These are phyloP conservation scores for Phragmatobia fuliginosa DNA, from an alignment of 2,888 invertebrate species.

Conservation along the genomic window DNA sequence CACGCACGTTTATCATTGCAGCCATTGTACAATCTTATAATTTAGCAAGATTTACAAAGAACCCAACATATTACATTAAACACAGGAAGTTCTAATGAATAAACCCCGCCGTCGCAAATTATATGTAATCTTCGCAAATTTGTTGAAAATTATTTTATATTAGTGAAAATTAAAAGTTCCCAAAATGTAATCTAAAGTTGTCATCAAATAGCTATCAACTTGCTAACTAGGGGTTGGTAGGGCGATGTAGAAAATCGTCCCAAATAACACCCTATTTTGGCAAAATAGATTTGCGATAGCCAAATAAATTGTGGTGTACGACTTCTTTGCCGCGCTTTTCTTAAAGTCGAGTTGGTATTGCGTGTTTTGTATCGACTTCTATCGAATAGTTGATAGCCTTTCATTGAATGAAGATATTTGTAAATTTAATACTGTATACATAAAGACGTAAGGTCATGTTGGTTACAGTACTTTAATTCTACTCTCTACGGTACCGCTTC, in stretches of 20 bases:
- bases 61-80: constrained; percentile 26
- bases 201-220: constrained; percentile 72
- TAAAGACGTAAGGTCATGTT: no score
- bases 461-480: no score
- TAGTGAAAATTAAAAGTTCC: constrained; percentile 60
- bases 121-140: constrained; percentile 59
- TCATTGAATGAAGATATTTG: no score
- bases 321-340: neutral
- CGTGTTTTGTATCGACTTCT: neutral
- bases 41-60: neutral
- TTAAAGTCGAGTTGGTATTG: neutral
- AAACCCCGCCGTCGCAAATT: constrained; percentile 54
- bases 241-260: constrained; percentile 17
- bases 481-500: no score
- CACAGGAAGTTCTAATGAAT: constrained; percentile 76
- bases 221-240: constrained; percentile 27
- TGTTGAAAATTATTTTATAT: constrained; percentile 74
- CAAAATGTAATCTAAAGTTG: constrained; percentile 59
- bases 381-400: no score
- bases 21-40: neutral
- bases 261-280: constrained; percentile 9
- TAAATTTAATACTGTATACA: no score
- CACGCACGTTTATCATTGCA: neutral
- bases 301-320: neutral
- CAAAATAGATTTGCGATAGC: neutral